A percentile compares a stretch with the other conserved stretches of the same genome.
phyloP scores from a whole-genome alignment of 2,888 invertebrate species.

The Poecilobothrus nobilitatus region DNA sequence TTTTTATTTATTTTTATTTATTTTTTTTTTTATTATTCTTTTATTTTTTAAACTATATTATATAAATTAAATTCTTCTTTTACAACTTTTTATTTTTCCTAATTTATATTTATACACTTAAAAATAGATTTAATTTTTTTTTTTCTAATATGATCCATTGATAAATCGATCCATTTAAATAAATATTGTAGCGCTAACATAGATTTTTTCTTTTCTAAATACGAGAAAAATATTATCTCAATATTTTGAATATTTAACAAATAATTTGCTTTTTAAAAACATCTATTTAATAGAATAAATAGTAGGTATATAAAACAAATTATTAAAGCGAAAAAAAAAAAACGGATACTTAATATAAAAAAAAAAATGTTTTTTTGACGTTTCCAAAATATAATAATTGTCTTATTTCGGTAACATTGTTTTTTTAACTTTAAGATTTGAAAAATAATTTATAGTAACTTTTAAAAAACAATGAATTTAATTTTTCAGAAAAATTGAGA shows the following conservation, averaged over 20 bases:
- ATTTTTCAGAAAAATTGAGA: too few species aligned
- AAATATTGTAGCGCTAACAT: background rate
- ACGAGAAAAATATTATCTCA: conserved; percentile 1
- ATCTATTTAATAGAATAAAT: background rate
- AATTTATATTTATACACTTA: background rate
- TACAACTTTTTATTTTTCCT: background rate
- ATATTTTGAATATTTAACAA: background rate
- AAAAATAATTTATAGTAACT: too few species aligned
- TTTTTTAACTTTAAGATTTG: too few species aligned
- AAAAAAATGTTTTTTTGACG: too few species aligned
- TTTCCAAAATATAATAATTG: too few species aligned
- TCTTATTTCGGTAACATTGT: too few species aligned
- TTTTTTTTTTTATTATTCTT: too few species aligned
- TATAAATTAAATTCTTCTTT: too few species aligned
- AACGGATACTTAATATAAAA: background rate
- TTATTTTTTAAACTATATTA: too few species aligned
- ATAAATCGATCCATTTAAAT: background rate
- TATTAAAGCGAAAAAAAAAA: background rate
- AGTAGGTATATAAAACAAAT: background rate
- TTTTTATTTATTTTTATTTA: background rate
- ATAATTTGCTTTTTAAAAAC: background rate
- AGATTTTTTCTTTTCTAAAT: background rate
- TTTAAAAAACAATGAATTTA: too few species aligned
- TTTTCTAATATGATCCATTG: background rate
- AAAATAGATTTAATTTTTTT: background rate